Base-by-base conservation (phyloP, 2,888 invertebrate genomes). In the Ennomos fuscantarius region DNA sequence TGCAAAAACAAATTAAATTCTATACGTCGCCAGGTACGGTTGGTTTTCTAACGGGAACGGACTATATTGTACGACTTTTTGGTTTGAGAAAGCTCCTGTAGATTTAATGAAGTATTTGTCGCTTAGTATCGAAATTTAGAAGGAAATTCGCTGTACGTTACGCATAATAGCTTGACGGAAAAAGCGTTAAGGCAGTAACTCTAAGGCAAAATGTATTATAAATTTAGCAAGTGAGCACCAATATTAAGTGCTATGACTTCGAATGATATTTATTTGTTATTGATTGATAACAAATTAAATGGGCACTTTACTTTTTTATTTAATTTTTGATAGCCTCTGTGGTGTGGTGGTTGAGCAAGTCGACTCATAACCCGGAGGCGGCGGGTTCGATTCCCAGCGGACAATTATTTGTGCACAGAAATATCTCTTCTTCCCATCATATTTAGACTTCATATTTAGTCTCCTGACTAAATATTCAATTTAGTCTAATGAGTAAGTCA, bases 101-200 rank as follows among this genome's bases (percentile, higher is more conserved):
- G 59, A 63, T 63, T 61, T 62, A 68, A 67, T 63, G 60, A 66
- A 62, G 64, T 65, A 65, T 66, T 66, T 66, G 54, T 54, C 59
- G 46, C 46, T 46, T 36, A 49, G 56, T 62, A 63, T 62, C 50
- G 57, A 59, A 63, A 55, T 66, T 65, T 65, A 44, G 42, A 55
- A 54, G 59, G 51, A 60, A 67, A 60, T 62, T 60, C 31, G 54
- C 47, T 36, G 41, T 49, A 54, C 40, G 55, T 55, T 45, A 55
- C 53, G 55, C 54, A 11, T 49, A 55, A 53, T 58, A 56, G 60
- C 55, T 48, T 37, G 53, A 60, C 44, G 46, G 59, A 49, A 63
- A 65, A 63, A 60, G 53, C 44, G 48, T 46, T 8, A 5, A 40
- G 40, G 46, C 36, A 45, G 36, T 40, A 15, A 44, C 32, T 37